A percentile compares a stretch with the other conserved stretches of the same genome.
phyloP scores from a whole-genome alignment of 2,113 vertebrate genomes.

The Amblyornis subalaris region DNA sequence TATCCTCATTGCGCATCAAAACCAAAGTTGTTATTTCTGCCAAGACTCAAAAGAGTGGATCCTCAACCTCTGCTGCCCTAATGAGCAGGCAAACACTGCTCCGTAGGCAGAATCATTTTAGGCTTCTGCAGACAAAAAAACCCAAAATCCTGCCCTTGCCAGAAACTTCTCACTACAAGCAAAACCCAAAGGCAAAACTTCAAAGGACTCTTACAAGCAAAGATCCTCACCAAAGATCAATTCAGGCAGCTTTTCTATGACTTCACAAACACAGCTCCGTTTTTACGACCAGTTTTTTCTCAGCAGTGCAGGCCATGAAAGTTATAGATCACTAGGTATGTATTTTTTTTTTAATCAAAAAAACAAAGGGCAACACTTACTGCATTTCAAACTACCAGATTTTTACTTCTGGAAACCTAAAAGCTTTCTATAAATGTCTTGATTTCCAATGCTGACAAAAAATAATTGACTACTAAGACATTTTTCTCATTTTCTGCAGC shows the following conservation, averaged over 20 bases:
- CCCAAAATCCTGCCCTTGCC: neutral
- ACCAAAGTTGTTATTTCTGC: neutral
- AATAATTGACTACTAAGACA: constrained; percentile 23
- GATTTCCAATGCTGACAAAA: constrained; percentile 59
- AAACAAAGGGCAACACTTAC: constrained; percentile 33
- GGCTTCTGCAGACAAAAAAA: neutral
- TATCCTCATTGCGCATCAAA: constrained; percentile 12
- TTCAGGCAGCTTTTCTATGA: neutral
- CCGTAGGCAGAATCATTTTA: neutral
- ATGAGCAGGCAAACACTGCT: neutral
- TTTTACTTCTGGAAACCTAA: constrained; percentile 64
- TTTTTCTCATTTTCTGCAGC: constrained; percentile 59
- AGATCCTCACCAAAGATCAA: neutral
- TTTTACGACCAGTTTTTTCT: neutral
- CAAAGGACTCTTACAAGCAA: neutral
- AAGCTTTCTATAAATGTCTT: constrained; percentile 52
- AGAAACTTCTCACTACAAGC: neutral
- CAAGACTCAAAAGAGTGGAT: neutral
- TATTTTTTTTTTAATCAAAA: neutral
- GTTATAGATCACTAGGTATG: neutral
- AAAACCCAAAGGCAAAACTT: neutral
- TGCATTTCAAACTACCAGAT: constrained; percentile 50
- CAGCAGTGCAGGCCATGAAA: neutral
- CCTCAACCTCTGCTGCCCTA: neutral
- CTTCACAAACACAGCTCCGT: neutral